phyloP scores from a whole-genome alignment of 1,140 invertebrate species.

The Littorina saxatilis region DNA sequence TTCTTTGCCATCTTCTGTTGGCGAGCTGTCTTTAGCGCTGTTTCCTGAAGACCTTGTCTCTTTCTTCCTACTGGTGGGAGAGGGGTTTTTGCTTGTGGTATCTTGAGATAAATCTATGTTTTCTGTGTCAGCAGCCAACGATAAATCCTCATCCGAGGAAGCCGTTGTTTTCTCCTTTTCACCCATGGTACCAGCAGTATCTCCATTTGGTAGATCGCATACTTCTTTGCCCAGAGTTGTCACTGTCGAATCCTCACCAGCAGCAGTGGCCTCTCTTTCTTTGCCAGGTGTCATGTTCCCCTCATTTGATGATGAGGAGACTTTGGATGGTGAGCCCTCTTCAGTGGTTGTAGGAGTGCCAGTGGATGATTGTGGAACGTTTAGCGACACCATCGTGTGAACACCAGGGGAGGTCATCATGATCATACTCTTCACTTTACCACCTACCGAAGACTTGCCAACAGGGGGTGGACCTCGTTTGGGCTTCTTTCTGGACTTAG shows the following conservation, averaged over 20 bases:
- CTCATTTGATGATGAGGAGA: not conserved
- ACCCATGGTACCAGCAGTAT: too few species aligned
- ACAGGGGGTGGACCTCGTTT: conserved; percentile 10
- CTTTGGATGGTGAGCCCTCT: not conserved
- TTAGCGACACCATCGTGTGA: conserved; percentile 16
- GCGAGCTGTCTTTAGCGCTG: too few species aligned
- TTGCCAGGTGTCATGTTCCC: not conserved
- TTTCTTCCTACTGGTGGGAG: not conserved
- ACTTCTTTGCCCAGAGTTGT: too few species aligned
- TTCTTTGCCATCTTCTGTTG: too few species aligned
- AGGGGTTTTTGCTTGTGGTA: too few species aligned
- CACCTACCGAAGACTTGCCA: not conserved
- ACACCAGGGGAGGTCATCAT: conserved; percentile 32
- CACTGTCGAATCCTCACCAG: not conserved
- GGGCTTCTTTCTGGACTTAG: not conserved
- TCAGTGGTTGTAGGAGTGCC: not conserved
- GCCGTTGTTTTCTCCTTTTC: too few species aligned
- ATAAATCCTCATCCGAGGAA: too few species aligned
- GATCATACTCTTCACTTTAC: conserved; percentile 28
- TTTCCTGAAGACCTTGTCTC: too few species aligned
- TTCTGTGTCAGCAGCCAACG: too few species aligned
- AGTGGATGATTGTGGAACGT: not conserved
- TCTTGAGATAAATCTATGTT: too few species aligned
- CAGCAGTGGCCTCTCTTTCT: not conserved
- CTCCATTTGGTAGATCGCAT: too few species aligned